Percentiles rank a stretch among this genome's conserved stretches.
Evolutionary conservation across 2,113 vertebrate genomes (phyloP).

Genomic region (Bostrychus sinensis): DNA sequence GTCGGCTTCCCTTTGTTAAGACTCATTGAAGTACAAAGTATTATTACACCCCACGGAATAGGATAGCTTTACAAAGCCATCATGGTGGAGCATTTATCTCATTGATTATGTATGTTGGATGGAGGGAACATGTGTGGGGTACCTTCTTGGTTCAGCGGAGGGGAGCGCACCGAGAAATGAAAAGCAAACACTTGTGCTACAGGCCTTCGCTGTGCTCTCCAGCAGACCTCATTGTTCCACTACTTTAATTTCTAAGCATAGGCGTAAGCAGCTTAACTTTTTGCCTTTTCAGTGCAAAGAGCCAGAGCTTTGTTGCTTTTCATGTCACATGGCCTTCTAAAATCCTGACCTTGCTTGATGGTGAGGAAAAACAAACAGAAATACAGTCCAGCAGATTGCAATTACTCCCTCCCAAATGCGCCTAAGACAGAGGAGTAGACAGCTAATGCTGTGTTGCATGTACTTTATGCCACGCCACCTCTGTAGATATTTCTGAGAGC

Average conservation of each 20-base stretch:
- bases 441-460: constrained; percentile 5
- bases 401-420: not conserved
- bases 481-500: constrained; percentile 30
- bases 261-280: constrained; percentile 72
- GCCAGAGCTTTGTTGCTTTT: constrained; percentile 57
- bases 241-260: constrained; percentile 68
- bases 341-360: constrained; percentile 39
- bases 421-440: not conserved
- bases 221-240: constrained; percentile 49
- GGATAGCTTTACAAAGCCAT: constrained; percentile 68
- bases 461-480: constrained; percentile 6
- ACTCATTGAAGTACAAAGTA: constrained; percentile 77
- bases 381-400: not conserved
- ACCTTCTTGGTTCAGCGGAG: constrained; percentile 27
- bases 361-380: constrained; percentile 18
- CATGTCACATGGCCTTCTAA: constrained; percentile 38
- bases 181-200: constrained; percentile 31
- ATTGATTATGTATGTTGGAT: constrained; percentile 63
- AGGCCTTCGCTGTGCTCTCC: constrained; percentile 24
- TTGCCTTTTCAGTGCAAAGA: constrained; percentile 58
- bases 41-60: constrained; percentile 75
- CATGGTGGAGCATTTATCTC: constrained; percentile 69
- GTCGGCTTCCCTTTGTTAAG: constrained; percentile 78
- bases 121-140: constrained; percentile 31
- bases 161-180: constrained; percentile 12